phyloP scores from a whole-genome alignment of 1,140 invertebrate species.

The Psilanteris sp. region DNA sequence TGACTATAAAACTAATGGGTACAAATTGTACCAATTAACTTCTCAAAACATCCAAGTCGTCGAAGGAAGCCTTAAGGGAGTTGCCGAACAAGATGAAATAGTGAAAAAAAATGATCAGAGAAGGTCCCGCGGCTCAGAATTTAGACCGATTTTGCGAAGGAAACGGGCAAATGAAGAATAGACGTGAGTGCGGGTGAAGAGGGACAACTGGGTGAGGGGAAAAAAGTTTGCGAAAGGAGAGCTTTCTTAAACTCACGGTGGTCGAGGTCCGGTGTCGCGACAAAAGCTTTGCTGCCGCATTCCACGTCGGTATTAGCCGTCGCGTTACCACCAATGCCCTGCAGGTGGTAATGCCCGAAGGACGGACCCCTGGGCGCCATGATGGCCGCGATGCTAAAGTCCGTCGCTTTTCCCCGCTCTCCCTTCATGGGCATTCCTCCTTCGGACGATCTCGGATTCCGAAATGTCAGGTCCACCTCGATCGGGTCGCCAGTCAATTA shows the following conservation, averaged over 20 bases:
- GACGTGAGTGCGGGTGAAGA: no score
- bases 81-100: no score
- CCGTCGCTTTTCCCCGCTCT: conserved; percentile 81
- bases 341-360: conserved; percentile 79
- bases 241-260: conserved; percentile 72
- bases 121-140: no score
- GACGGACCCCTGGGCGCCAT: conserved; percentile 82
- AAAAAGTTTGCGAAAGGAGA: conserved; percentile 41
- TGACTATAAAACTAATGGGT: no score
- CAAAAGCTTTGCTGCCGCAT: conserved; percentile 72
- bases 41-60: no score
- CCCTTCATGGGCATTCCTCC: conserved; percentile 79
- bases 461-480: conserved; percentile 23
- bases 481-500: conserved; percentile 2
- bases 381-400: conserved; percentile 84
- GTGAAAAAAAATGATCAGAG: no score
- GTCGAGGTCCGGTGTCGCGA: conserved; percentile 70
- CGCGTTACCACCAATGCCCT: conserved; percentile 70
- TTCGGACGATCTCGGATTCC: conserved; percentile 66
- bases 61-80: no score
- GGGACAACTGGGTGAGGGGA: conserved; percentile 22
- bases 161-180: no score
- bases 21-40: no score
- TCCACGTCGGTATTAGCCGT: conserved; percentile 73
- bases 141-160: no score